Evolutionary conservation across 2,797 vertebrate species (phyloP), one percentile per base, ranked within the genome.

Genomic region (Anableps anableps): DNA sequence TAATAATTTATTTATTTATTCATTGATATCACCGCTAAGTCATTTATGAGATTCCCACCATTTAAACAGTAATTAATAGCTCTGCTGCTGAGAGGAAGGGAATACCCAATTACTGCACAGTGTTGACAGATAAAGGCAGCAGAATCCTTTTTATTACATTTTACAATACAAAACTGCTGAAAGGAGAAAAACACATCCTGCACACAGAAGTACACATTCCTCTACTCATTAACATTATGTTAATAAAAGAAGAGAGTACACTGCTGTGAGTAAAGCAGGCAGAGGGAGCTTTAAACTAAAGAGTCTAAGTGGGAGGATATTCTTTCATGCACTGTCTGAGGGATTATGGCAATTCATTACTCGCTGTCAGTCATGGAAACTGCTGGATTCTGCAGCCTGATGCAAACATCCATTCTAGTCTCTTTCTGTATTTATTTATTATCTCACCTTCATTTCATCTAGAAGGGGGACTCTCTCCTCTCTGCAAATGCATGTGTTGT

Each of bases 171-270:
- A 60, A 78, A 41, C 53, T 74, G 51, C 68, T 43, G 58, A 83
- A 43, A 16, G 48, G 10, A 1, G n/a, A 77, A 14, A 77, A 17
- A 51, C 45, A 76, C 38, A 23, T n/a, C 72, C 4, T 16, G 55
- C 43, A 70, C 21, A 71, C 77, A 79, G 51, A 77, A n/a, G 58
- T 26, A 55, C 53, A 73, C 31, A 29, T 62, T 58, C 16, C 48
- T 29, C 31, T 80, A 29, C 62, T 77, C 73, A 79, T 81, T 79
- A 80, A 80, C 77, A 77, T 81, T 73, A 88, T 82, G 75, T 77
- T 88, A 88, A 88, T 88, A 53, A 82, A 85, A 43, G 66, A 75
- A 83, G 66, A 83, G 83, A 58, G 68, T 64, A 68, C 60, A 50
- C 26, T 29, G 6, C 50, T 43, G 74, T 75, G 55, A 90, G 89